Base-by-base conservation (phyloP, 2,113 vertebrate species). In the Bagarius yarrelli region DNA sequence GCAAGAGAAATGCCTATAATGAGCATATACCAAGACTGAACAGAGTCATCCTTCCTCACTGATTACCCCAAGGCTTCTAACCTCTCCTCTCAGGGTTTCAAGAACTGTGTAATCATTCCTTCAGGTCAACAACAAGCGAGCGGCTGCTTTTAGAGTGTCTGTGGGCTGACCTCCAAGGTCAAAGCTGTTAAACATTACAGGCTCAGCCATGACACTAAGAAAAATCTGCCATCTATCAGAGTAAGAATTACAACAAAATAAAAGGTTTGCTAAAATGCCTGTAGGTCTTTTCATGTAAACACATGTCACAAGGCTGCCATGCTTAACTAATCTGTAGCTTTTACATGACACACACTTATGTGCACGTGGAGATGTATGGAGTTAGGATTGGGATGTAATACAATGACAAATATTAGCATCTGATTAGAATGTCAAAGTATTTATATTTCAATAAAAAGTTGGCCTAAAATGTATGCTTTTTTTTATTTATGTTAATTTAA, bases 251-350 rank as follows among this genome's bases (percentile, higher is more conserved):
- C 36, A 6, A 40, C 90, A 87, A 88, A 89, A 88, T 92, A 90
- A 91, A 90, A 93, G 91, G 88, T 92, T 90, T 90, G 88, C 87
- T 91, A 88, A 93, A 92, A 92, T 89, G 86, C 88, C 91, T 74
- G 78, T 89, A 88, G 87, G 87, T 87, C 83, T 89, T 84, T 86
- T 86, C 88, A 90, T 91, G 91, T 93, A 93, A 94, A 93, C 92
- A 93, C 88, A 90, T 91, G 91, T 92, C 92, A 92, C 92, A 90
- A 91, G 91, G 91, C 91, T 93, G 91, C 91, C 92, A 91, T 85
- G 91, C 88, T 91, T 91, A 92, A 92, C 92, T 91, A 92, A 92
- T 90, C 87, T 91, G 89, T 88, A 88, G 86, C 87, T 72, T 88
- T 90, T 27, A 52, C 60, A 83, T 78, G 77, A 70, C 50, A 50